phyloP scores from a whole-genome alignment of 2,113 vertebrate genomes.

The Ictidomys tridecemlineatus region DNA sequence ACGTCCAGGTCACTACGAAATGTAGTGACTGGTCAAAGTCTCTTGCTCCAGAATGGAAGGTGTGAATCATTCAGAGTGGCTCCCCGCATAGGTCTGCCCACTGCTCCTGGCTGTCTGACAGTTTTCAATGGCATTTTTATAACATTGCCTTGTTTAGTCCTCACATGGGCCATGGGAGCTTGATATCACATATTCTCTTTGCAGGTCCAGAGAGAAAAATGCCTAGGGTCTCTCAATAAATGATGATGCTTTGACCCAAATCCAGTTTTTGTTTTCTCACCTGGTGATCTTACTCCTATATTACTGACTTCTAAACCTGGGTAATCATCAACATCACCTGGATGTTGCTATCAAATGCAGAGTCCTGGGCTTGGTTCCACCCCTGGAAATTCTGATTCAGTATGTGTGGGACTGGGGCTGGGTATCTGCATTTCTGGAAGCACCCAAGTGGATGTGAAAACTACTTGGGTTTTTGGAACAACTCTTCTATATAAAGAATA shows the following conservation, averaged over 20 bases:
- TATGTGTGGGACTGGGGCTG: not conserved
- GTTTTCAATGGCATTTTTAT: not conserved
- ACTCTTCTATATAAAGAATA: not conserved
- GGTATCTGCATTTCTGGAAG: conserved; percentile 6
- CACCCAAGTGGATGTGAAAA: not conserved
- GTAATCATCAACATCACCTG: not conserved
- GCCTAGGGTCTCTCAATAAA: not conserved
- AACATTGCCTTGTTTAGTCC: not conserved
- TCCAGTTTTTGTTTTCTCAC: not conserved
- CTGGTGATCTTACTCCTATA: not conserved
- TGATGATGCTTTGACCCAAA: not conserved
- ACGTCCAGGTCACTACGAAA: no score
- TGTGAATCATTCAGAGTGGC: no score
- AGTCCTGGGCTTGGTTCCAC: not conserved
- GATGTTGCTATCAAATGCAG: not conserved
- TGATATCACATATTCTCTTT: not conserved
- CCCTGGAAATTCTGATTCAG: not conserved
- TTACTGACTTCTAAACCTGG: not conserved
- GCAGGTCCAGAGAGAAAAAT: not conserved
- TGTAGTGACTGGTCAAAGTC: no score
- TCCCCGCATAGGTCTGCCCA: no score
- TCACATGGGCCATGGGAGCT: not conserved
- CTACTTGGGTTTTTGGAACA: not conserved
- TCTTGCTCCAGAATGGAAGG: no score
- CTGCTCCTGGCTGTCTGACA: not conserved